Evolutionary conservation across 2,113 vertebrate species (phyloP).

Genomic region (Semicossyphus pulcher): DNA sequence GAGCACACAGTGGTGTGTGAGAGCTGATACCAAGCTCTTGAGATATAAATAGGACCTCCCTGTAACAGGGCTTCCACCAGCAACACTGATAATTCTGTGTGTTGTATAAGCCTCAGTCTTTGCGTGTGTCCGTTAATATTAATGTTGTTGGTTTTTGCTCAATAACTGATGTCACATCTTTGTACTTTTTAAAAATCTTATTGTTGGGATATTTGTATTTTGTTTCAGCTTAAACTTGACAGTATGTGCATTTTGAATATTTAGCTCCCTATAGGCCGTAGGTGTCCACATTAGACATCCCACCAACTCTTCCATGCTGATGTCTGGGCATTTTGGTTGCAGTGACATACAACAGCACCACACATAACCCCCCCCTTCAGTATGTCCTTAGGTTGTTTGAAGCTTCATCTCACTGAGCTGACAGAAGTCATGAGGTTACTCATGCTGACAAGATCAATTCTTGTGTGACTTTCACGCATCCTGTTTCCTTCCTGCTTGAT

Average conservation of each 20-base stretch:
- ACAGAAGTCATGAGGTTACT: conserved; percentile 58
- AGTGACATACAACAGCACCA: conserved; percentile 32
- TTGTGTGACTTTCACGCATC: conserved; percentile 54
- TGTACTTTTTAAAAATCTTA: neutral
- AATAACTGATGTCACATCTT: neutral
- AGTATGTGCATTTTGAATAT: no score
- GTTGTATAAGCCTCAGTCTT: conserved; percentile 12
- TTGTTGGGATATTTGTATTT: conserved; percentile 1
- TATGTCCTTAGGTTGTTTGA: conserved; percentile 23
- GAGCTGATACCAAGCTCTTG: conserved; percentile 69
- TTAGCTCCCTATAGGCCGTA: conserved; percentile 28
- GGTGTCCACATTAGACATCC: neutral
- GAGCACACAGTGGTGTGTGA: conserved; percentile 67
- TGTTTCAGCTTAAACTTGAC: no score
- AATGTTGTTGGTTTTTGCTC: conserved; percentile 8
- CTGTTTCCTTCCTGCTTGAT: conserved; percentile 63
- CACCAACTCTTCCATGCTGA: conserved; percentile 9
- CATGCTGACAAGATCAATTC: conserved; percentile 51
- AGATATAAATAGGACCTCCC: conserved; percentile 78
- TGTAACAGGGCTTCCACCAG: conserved; percentile 61
- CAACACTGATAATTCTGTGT: conserved; percentile 53
- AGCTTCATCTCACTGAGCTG: conserved; percentile 18
- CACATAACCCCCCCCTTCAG: neutral
- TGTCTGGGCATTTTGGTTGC: neutral
- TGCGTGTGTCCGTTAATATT: conserved; percentile 8